Evolutionary conservation across 2,797 vertebrate species (phyloP), one percentile per base, ranked within the genome.

Genomic region (Tokudaia tokunoshimensis): DNA sequence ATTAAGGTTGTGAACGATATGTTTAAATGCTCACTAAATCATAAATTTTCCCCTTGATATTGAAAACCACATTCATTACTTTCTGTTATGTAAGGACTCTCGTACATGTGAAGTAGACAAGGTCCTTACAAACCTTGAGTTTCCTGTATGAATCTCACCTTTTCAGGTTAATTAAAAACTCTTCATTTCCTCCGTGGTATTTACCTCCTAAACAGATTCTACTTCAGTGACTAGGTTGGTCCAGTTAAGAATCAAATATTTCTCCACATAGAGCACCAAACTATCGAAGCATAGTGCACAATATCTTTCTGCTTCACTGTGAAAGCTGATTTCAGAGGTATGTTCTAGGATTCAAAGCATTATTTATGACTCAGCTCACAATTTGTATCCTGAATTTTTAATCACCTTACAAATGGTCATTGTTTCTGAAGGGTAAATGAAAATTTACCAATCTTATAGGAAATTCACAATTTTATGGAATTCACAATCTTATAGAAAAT

Each of bases 111-210:
- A 1, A 19, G 0, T 52, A 20, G 44, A 26, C 12, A 19, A 0
- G 22, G 14, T 78, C 37, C 1, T 6, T 1, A 0, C 5, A n/a
- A 79, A 92, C 2, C 0, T 0, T 44, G 2, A 89, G 76, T 3
- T 91, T 22, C 26, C 14, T 41, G 11, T 17, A 61, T 37, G 31
- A 85, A n/a, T 5, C 24, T 19, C 8, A 85, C 13, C 0, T 24
- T 47, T 9, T 84, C 19, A 20, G 5, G 13, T 26, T 70, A 22
- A n/a, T 55, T 10, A 75, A 87, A 59, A 72, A n/a, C 14, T 61
- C n/a, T 20, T 47, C 44, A 10, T 17, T 82, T 85, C 15, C 82
- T 85, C 52, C 31, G 24, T 65, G 57, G 57, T 88, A 44, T 47
- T 78, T 84, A 80, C 3, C 24, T 61, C 24, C 11, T 26, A 50